Base-by-base conservation (phyloP, 2,797 vertebrate species). In the Megalops cyprinoides region DNA sequence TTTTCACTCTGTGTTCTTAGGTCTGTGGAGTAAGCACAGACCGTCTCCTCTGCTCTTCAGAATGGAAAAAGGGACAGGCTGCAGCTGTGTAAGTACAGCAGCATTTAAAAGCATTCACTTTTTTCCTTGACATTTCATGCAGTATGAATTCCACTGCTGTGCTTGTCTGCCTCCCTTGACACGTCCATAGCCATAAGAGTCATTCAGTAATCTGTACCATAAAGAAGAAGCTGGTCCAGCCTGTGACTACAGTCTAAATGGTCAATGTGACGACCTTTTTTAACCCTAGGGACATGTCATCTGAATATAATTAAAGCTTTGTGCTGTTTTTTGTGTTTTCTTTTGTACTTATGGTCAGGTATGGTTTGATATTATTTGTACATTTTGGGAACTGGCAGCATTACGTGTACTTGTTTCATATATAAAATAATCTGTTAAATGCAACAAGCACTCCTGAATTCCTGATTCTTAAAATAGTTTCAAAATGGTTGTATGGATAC, bases 31-130 rank as follows among this genome's bases (percentile, higher is more conserved):
- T 55, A 44, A 69, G 74, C 62, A 42, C 79, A 83, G 79, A 82
- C 78, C 75, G 77, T 53, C 71, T 83, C 37, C 78, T 83, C 84
- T 69, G 31, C 79, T 75, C 65, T n/a, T n/a, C n/a, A n/a, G 18
- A 71, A 42, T 71, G 8, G 39, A 71, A 71, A 42, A 42, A 71
- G 18, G 4, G 6, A 15, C 51, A 10, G 39, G 37, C 39, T 71
- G 28, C 20, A 15, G 28, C 28, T 75, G 0, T 51, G 44, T 14
- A 10, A 48, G 46, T 18, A 34, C 28, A 75, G 73, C 15, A 51
- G 51, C 51, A 53, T 23, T 79, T 71, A 39, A 69, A 73, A 74
- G 67, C 74, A 31, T 37, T n/a, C 34, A 42, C 23, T 55, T 42
- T n/a, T 44, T 28, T 44, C 62, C 53, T n/a, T 39, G 31, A 62